Conservation (phyloP, 2,113 vertebrate genomes). For the Ceyx margarethae region DNA sequence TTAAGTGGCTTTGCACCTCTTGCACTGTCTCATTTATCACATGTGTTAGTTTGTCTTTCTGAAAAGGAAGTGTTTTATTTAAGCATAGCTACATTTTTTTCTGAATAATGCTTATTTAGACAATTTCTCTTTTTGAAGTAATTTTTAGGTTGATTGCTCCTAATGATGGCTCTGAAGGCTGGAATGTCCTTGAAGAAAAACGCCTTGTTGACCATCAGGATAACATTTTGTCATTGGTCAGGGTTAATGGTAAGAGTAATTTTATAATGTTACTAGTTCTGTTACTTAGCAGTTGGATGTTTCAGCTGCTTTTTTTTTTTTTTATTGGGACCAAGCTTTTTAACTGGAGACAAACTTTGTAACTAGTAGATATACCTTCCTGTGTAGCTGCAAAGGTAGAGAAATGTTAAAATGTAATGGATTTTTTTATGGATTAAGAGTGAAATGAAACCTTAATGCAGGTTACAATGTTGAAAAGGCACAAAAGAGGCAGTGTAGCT, state of each 20-base stretch:
- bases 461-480: neutral
- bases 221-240: constrained; percentile 87
- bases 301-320: neutral
- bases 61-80: constrained; percentile 11
- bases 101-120: neutral
- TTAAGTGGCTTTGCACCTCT: neutral
- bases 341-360: neutral
- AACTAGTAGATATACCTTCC: neutral
- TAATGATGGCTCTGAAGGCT: constrained; percentile 65
- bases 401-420: neutral
- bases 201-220: constrained; percentile 88
- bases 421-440: neutral
- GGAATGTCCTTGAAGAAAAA: constrained; percentile 78
- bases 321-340: neutral
- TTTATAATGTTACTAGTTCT: neutral
- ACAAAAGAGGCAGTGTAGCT: neutral
- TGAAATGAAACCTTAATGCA: neutral
- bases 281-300: neutral
- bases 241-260: constrained; percentile 79
- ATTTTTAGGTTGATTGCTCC: constrained; percentile 84
- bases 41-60: neutral
- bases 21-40: neutral
- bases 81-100: neutral
- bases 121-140: constrained; percentile 72
- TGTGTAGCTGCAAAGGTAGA: neutral